Base-by-base conservation (phyloP, 2,113 vertebrate species). In the Callipepla squamata region DNA sequence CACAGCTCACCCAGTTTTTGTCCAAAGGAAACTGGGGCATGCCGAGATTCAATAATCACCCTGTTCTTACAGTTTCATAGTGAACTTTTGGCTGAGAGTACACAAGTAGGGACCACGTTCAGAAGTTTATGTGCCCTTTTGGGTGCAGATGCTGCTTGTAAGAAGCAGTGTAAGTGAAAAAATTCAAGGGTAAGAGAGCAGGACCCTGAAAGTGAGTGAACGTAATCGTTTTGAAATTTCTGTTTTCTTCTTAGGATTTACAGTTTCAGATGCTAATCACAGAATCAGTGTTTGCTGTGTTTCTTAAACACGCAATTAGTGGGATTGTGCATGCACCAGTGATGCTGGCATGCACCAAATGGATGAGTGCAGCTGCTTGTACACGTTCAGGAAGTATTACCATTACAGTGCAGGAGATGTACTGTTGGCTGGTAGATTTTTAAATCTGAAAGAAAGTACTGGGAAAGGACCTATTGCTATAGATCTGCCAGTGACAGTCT, bases 251-350 rank as follows among this genome's bases (percentile, higher is more conserved):
- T 36, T n/a, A 21, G 48, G 36, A 44, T 90, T 82, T 90, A 19
- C 10, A 28, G 70, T 92, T 78, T 30, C 73, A 68, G 88, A 67
- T 78, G 61, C 67, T 81, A 91, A 59, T 80, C 55, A 42, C 25
- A n/a, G 63, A 85, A 85, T 66, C 63, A 30, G 70, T 68, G 36
- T 66, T 79, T 53, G 45, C 89, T 80, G 0, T 89, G 70, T 93
- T 92, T 92, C 55, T 66, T 70, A 89, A 89, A 88, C 53, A 58
- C 30, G 36, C 51, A 81, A 80, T 91, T 90, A 83, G 32, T 47
- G 59, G 87, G 89, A 77, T 77, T 85, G 75, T 63, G 42, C 68
- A 82, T 69, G 55, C 66, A 53, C 61, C 74, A 81, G 74, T 21
- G 78, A 13, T 93, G 81, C 86, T 66, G 89, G 78, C 91, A 89